Percentiles rank a stretch among this genome's conserved stretches.
Conservation (phyloP, 2,113 vertebrate species). For the Bungarus multicinctus region DNA sequence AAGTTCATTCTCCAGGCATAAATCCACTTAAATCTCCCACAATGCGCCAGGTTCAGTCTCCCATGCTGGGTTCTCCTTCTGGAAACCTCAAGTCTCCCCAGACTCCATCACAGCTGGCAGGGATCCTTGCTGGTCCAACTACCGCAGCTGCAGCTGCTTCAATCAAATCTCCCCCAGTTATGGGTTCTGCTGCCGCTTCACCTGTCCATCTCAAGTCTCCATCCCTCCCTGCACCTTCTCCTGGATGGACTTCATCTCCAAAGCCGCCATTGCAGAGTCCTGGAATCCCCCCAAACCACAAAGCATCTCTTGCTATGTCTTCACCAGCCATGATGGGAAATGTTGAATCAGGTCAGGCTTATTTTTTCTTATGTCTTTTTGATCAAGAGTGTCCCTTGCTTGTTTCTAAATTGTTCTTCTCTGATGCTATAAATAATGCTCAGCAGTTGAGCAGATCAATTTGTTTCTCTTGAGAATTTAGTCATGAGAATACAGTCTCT, state of each 20-base stretch:
- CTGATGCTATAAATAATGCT: neutral
- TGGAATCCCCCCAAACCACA: conserved; percentile 90
- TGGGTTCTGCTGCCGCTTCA: conserved; percentile 97
- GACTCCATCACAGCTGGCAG: conserved; percentile 96
- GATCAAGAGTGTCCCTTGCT: neutral
- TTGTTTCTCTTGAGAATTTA: neutral
- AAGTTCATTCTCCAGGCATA: conserved; percentile 93
- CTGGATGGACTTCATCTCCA: conserved; percentile 96
- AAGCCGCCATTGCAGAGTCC: conserved; percentile 98
- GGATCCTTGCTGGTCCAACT: conserved; percentile 89
- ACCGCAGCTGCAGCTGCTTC: conserved; percentile 86
- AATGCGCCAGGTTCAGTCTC: conserved; percentile 96
- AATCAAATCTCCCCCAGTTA: conserved; percentile 95
- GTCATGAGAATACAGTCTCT: neutral
- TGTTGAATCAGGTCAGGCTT: conserved; percentile 84
- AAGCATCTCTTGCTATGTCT: conserved; percentile 90
- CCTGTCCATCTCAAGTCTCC: conserved; percentile 99
- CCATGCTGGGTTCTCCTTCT: conserved; percentile 96
- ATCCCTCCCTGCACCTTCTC: conserved; percentile 94
- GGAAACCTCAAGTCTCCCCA: conserved; percentile 98
- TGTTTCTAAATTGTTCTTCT: neutral
- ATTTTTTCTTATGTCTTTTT: rapidly evolving
- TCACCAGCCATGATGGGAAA: conserved; percentile 94
- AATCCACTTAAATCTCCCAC: conserved; percentile 97
- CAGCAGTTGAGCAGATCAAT: neutral